Evolutionary conservation across 2,888 invertebrate species (phyloP).

Genomic region (Seladonia tumulorum): DNA sequence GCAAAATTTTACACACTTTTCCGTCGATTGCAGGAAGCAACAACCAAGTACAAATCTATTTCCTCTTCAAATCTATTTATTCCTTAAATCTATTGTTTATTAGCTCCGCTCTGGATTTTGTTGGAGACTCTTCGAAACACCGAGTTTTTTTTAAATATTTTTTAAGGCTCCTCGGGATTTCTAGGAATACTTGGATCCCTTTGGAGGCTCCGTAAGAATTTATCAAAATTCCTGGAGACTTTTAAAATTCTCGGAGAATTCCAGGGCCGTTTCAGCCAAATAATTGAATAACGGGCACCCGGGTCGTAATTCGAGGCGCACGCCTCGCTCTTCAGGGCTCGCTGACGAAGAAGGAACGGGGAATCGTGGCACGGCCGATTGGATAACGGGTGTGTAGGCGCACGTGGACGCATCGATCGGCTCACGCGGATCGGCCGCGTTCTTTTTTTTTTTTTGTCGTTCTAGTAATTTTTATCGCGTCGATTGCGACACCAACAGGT

Average conservation of each 20-base stretch:
- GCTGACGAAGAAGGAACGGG: not conserved
- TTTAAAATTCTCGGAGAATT: no score
- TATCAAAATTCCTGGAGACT: no score
- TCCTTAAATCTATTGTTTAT: no score
- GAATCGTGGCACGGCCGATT: not conserved
- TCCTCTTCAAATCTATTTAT: no score
- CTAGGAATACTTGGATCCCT: no score
- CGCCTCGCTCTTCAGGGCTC: not conserved
- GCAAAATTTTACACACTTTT: not conserved
- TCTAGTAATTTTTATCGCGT: slow-evolving; percentile 6
- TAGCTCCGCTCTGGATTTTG: no score
- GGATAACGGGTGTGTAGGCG: slow-evolving; percentile 23
- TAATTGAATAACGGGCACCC: slow-evolving; percentile 5
- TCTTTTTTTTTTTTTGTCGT: slow-evolving; percentile 1
- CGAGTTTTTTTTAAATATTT: no score
- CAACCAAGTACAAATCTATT: no score
- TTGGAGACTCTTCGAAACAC: no score
- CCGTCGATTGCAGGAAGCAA: not conserved
- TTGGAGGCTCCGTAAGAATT: no score
- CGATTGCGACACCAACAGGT: not conserved
- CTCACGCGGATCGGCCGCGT: not conserved
- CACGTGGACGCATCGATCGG: slow-evolving; percentile 33
- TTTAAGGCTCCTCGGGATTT: no score
- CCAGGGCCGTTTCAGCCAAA: not conserved
- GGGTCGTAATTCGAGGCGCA: not conserved